Evolutionary conservation across 2,113 vertebrate species (phyloP).

Genomic region (Apodemus sylvaticus): DNA sequence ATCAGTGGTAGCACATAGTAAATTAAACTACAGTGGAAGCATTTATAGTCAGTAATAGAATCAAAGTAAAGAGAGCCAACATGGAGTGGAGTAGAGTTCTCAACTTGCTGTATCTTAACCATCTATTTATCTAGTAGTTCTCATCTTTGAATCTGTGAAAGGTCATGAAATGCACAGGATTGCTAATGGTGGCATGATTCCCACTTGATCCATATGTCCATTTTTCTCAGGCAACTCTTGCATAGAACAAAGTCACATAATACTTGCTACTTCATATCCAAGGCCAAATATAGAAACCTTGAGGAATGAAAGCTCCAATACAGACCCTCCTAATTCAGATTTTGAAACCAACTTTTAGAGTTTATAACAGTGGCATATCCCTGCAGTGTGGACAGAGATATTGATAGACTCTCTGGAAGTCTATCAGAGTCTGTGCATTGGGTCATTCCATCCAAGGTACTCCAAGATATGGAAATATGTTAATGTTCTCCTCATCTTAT

Average conservation of each 20-base stretch:
- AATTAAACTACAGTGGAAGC: not conserved
- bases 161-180: not conserved
- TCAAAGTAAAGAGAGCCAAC: not conserved
- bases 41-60: not conserved
- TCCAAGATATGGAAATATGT: not conserved
- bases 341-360: not conserved
- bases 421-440: not conserved
- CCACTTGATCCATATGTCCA: not conserved
- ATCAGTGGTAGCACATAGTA: not conserved
- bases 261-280: conserved; percentile 1
- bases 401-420: not conserved
- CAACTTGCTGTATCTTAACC: not conserved
- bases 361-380: not conserved
- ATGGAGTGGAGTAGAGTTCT: not conserved
- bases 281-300: not conserved
- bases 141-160: not conserved
- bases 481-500: not conserved
- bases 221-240: not conserved
- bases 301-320: not conserved
- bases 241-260: not conserved
- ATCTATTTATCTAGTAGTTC: not conserved
- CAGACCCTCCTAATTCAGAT: not conserved
- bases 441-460: not conserved
- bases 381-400: not conserved
- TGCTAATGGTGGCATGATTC: not conserved